Percentiles rank a stretch among this genome's conserved stretches.
Conservation (phyloP, 2,888 invertebrate species). For the Tipula lateralis region DNA sequence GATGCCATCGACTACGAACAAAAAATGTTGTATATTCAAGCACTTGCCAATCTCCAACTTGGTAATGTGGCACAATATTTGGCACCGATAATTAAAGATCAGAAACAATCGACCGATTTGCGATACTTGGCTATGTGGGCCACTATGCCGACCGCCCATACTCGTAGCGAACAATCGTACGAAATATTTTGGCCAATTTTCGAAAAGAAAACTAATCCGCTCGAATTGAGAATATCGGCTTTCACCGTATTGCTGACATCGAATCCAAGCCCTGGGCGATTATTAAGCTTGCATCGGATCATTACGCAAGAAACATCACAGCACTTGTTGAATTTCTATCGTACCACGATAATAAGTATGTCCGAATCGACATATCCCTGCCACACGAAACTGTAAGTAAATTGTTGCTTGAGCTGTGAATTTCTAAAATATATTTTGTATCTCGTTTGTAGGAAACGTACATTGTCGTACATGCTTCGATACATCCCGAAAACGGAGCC, state of each 20-base stretch:
- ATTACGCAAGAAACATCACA: slow-evolving; percentile 58
- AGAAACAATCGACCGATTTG: slow-evolving; percentile 44
- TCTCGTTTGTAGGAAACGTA: slow-evolving; percentile 53
- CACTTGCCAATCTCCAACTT: slow-evolving; percentile 60
- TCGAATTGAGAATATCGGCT: slow-evolving; percentile 64
- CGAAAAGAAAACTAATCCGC: slow-evolving; percentile 59
- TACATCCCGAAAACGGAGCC: slow-evolving; percentile 57
- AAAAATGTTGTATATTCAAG: slow-evolving; percentile 67
- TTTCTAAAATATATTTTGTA: background rate
- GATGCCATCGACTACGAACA: slow-evolving; percentile 62
- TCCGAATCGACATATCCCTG: slow-evolving; percentile 63
- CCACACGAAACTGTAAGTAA: slow-evolving; percentile 59
- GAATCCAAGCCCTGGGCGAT: slow-evolving; percentile 59
- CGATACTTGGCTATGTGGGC: slow-evolving; percentile 66
- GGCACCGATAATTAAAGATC: slow-evolving; percentile 51
- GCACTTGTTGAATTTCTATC: slow-evolving; percentile 66
- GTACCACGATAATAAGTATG: slow-evolving; percentile 63
- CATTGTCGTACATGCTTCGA: slow-evolving; percentile 61
- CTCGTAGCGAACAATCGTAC: slow-evolving; percentile 54
- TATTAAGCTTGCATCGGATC: slow-evolving; percentile 64
- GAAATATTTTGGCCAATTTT: slow-evolving; percentile 65
- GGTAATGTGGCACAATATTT: slow-evolving; percentile 54
- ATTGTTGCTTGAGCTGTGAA: background rate
- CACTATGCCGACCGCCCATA: slow-evolving; percentile 52
- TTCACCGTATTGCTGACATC: slow-evolving; percentile 61